These are phyloP conservation scores for Thymelicus lineola DNA, from an alignment of 2,888 invertebrate species.

Conservation along the genomic window DNA sequence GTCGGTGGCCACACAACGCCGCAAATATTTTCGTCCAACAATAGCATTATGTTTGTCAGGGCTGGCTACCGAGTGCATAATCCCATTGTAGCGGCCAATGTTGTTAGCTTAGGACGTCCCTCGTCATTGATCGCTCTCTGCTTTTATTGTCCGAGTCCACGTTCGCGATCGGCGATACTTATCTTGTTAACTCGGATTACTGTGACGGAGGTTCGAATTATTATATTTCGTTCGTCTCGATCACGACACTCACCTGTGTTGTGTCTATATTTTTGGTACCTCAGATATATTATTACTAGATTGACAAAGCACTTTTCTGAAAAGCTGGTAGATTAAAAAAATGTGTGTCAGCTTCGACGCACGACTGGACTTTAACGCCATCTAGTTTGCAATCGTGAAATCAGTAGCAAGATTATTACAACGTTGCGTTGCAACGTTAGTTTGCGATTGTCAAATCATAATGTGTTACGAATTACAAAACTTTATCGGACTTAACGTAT, in stretches of 20 bases:
- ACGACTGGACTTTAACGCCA: too few relatives aligned
- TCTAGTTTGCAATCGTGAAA: too few relatives aligned
- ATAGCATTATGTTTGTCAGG: conserved; percentile 29
- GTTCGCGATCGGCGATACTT: conserved; percentile 18
- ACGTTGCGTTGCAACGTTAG: too few relatives aligned
- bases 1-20: conserved; percentile 15
- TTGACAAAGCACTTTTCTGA: too few relatives aligned
- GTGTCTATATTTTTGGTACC: background rate
- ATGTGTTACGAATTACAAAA: too few relatives aligned
- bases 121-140: conserved; percentile 28
- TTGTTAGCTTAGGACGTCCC: conserved; percentile 39
- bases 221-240: background rate
- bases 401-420: too few relatives aligned
- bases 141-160: conserved; percentile 18
- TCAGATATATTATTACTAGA: background rate
- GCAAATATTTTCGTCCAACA: conserved; percentile 34
- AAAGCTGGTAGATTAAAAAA: too few relatives aligned
- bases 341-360: too few relatives aligned
- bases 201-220: conserved; percentile 9
- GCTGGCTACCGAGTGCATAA: conserved; percentile 38
- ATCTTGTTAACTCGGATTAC: conserved; percentile 35
- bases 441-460: too few relatives aligned
- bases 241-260: background rate
- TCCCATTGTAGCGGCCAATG: conserved; percentile 36
- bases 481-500: too few relatives aligned